A percentile compares a stretch with the other conserved stretches of the same genome.
phyloP scores from a whole-genome alignment of 2,888 invertebrate species.

The Sussaba pulchella region DNA sequence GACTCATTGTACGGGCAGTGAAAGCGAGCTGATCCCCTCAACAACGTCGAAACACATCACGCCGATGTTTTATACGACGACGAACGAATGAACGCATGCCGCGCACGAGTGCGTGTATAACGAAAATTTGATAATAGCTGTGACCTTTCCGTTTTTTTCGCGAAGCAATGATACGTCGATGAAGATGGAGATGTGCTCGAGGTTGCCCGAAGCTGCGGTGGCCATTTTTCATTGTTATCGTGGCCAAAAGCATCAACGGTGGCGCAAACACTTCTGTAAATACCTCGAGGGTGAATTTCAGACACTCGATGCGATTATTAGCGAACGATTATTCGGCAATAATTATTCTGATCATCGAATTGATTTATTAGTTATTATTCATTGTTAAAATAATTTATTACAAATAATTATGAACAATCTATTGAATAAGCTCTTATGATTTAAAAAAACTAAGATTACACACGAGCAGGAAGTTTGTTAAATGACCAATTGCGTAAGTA shows the following conservation, averaged over 20 bases:
- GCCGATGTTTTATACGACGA: constrained; percentile 12
- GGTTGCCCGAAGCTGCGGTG: constrained; percentile 29
- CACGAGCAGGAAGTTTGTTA: no score
- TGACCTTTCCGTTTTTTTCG: constrained; percentile 43
- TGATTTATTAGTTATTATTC: no score
- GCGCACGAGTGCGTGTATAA: constrained; percentile 43
- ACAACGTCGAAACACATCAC: constrained; percentile 24
- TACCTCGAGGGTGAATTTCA: not conserved
- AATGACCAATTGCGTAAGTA: no score
- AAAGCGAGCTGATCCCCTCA: constrained; percentile 49
- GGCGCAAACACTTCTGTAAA: constrained; percentile 25
- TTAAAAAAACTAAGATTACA: no score
- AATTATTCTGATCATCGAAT: no score
- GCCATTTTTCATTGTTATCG: constrained; percentile 19
- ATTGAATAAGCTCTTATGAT: no score
- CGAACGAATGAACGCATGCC: not conserved
- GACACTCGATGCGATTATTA: constrained; percentile 16
- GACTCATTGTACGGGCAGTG: constrained; percentile 53
- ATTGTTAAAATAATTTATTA: no score
- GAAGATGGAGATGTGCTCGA: constrained; percentile 23
- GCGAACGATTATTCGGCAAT: constrained; percentile 11
- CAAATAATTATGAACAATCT: no score
- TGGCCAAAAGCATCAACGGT: constrained; percentile 12
- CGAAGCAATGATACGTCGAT: constrained; percentile 45
- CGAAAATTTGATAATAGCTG: constrained; percentile 59